A percentile compares a stretch with the other conserved stretches of the same genome.
Evolutionary conservation across 1,140 invertebrate genomes (phyloP).

Genomic region (Dinothrombium tinctorium): DNA sequence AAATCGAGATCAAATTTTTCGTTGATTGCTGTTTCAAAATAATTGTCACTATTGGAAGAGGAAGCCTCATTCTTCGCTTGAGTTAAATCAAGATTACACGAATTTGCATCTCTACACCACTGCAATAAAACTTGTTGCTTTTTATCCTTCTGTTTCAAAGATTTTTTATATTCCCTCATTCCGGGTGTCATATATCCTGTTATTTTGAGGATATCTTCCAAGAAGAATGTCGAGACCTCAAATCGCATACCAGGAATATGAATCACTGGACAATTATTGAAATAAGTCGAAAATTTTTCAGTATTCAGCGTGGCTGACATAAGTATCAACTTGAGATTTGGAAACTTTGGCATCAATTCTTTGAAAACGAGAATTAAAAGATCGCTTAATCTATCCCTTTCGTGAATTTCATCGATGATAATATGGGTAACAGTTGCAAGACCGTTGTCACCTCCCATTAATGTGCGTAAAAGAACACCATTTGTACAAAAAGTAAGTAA

Average conservation of each 20-base stretch:
- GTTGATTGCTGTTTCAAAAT: neutral
- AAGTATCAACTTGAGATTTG: slow-evolving; percentile 68
- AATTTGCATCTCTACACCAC: too few species aligned
- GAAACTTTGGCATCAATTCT: slow-evolving; percentile 50
- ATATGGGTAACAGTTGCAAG: slow-evolving; percentile 51
- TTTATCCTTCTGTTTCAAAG: neutral
- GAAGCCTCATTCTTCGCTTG: too few species aligned
- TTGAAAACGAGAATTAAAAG: slow-evolving; percentile 79
- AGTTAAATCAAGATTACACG: too few species aligned
- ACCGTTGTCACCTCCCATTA: slow-evolving; percentile 22
- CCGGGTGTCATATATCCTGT: neutral
- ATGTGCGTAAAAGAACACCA: slow-evolving; percentile 70
- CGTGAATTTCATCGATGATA: slow-evolving; percentile 84
- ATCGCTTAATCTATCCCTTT: slow-evolving; percentile 81
- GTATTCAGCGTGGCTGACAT: slow-evolving; percentile 99
- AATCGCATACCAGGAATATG: slow-evolving; percentile 79
- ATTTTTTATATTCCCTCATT: neutral
- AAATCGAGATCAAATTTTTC: slow-evolving; percentile 69
- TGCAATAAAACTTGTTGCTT: too few species aligned
- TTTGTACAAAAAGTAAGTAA: slow-evolving; percentile 62
- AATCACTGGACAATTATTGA: slow-evolving; percentile 52
- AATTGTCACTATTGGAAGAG: slow-evolving; percentile 32
- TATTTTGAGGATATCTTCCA: slow-evolving; percentile 9
- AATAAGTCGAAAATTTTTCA: slow-evolving; percentile 69
- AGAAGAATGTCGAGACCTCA: slow-evolving; percentile 70